Conservation (phyloP, 2,113 vertebrate species). For the Gallinago media region DNA sequence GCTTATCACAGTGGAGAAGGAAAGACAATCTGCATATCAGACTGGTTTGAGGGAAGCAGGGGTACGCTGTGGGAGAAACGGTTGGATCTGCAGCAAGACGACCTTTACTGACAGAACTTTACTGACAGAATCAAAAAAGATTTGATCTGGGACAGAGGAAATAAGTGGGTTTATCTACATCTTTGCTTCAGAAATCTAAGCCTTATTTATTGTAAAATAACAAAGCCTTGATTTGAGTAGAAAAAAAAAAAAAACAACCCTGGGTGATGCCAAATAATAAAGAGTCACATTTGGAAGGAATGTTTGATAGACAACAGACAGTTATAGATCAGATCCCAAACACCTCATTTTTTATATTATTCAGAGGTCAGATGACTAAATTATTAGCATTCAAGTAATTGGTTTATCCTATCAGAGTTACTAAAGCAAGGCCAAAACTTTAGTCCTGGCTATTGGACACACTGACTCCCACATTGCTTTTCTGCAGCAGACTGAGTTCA, state of each 20-base stretch:
- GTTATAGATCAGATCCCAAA: background rate
- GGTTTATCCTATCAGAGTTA: background rate
- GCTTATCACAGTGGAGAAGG: background rate
- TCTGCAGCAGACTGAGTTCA: background rate
- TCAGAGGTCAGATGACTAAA: background rate
- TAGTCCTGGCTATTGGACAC: background rate
- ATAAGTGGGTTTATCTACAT: background rate
- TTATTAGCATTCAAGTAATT: background rate
- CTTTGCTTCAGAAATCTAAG: background rate
- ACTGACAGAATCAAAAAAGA: background rate
- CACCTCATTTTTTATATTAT: background rate
- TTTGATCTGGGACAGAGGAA: background rate
- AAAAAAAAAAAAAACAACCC: background rate
- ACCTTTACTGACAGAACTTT: background rate
- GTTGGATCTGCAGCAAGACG: background rate
- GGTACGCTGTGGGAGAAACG: background rate
- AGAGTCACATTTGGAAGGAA: background rate
- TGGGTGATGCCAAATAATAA: background rate
- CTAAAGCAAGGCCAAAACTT: background rate
- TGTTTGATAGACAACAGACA: background rate
- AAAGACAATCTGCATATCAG: background rate
- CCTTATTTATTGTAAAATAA: slow-evolving; percentile 16
- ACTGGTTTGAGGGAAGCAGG: background rate
- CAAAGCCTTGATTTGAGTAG: background rate
- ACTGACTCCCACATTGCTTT: background rate